A percentile compares a stretch with the other conserved stretches of the same genome.
Conservation (phyloP, 2,888 invertebrate species). For the Plagodis pulveraria region DNA sequence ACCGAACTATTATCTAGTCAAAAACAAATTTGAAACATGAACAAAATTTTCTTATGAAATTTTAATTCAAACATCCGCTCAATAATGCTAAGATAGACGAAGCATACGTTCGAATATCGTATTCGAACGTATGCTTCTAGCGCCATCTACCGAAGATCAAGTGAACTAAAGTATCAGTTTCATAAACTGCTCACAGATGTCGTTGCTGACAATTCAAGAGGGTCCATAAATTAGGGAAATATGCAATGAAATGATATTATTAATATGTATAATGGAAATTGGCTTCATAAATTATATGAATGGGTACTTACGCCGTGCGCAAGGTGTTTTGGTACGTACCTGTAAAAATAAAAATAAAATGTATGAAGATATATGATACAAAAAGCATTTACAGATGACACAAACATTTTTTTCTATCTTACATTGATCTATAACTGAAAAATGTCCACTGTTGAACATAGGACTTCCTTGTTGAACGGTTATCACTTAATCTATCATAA, state of each 20-base stretch:
- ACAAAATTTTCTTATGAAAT: no score
- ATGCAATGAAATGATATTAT: slow-evolving; percentile 16
- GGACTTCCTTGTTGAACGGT: no score
- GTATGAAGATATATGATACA: neutral
- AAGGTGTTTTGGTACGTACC: slow-evolving; percentile 53
- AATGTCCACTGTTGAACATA: no score
- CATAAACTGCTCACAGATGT: slow-evolving; percentile 55
- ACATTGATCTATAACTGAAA: no score
- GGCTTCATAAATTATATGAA: slow-evolving; percentile 35
- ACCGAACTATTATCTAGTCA: no score
- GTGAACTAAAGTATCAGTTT: slow-evolving; percentile 52
- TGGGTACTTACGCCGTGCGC: slow-evolving; percentile 46
- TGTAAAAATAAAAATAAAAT: slow-evolving; percentile 49
- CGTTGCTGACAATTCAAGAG: slow-evolving; percentile 39
- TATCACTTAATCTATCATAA: no score
- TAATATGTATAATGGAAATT: slow-evolving; percentile 14
- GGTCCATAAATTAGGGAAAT: slow-evolving; percentile 51
- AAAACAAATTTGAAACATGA: no score
- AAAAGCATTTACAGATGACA: no score
- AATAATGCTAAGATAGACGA: neutral
- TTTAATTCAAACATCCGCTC: no score
- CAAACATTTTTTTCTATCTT: no score
- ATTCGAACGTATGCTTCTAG: slow-evolving; percentile 10
- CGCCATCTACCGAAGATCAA: slow-evolving; percentile 54
- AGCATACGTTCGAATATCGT: no score